A percentile compares a stretch with the other conserved stretches of the same genome.
phyloP scores from a whole-genome alignment of 2,888 invertebrate species.

The Crematogaster levior region DNA sequence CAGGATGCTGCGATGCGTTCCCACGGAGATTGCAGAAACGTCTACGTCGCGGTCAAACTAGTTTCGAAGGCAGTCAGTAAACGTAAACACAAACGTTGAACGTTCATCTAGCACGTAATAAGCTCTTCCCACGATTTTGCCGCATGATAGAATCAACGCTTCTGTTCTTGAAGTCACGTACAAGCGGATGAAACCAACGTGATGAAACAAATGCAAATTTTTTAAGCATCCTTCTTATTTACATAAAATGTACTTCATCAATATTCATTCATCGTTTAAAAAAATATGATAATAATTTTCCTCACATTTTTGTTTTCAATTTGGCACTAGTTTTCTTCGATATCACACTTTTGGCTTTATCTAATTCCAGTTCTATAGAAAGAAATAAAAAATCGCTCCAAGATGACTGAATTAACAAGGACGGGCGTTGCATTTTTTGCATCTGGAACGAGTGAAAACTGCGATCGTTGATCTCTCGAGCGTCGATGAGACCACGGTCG shows the following conservation, averaged over 20 bases:
- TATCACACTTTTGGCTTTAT: not conserved
- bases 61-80: constrained; percentile 24
- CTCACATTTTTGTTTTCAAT: not conserved
- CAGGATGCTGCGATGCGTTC: constrained; percentile 11
- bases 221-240: not conserved
- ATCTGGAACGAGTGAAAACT: constrained; percentile 27
- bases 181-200: not conserved
- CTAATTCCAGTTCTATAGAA: not conserved
- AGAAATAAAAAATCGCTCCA: not conserved
- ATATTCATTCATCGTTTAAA: not conserved
- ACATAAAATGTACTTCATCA: not conserved
- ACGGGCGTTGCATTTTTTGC: constrained; percentile 14
- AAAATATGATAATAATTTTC: not conserved
- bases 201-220: not conserved
- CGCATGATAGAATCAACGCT: not conserved
- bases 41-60: constrained; percentile 24
- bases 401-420: not conserved
- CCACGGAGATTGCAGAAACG: constrained; percentile 27
- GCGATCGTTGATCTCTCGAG: constrained; percentile 35
- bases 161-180: not conserved
- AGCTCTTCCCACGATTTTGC: not conserved
- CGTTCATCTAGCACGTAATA: constrained; percentile 18
- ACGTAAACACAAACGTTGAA: not conserved
- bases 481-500: constrained; percentile 53
- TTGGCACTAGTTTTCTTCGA: not conserved